phyloP scores from a whole-genome alignment of 2,888 invertebrate genomes.

The Chesias legatella region DNA sequence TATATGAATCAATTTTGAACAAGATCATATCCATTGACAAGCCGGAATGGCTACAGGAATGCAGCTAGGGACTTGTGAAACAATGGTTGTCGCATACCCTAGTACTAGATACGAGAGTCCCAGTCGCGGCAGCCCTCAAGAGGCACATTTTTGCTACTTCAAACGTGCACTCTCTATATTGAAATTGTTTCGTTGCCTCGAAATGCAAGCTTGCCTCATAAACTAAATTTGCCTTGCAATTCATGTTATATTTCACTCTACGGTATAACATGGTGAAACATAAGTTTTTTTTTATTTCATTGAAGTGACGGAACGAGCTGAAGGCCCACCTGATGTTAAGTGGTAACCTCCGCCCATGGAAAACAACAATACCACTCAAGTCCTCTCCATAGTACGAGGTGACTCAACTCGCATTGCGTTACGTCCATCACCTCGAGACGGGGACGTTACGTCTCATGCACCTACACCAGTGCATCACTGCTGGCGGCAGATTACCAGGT shows the following conservation, averaged over 20 bases:
- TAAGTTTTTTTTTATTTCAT: no score
- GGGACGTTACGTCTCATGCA: no score
- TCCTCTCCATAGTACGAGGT: no score
- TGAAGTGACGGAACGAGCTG: no score
- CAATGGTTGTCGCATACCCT: constrained; percentile 10
- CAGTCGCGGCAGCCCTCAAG: constrained; percentile 14
- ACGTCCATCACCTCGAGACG: no score
- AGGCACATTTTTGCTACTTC: constrained; percentile 20
- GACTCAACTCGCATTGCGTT: no score
- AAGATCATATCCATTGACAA: constrained; percentile 11
- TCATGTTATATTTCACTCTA: not conserved
- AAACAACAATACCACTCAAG: no score
- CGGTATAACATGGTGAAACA: constrained; percentile 2
- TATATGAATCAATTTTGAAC: no score
- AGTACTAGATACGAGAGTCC: constrained; percentile 1
- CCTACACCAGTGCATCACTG: no score
- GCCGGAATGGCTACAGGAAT: constrained; percentile 7
- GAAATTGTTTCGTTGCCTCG: constrained; percentile 17
- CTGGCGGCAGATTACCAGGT: no score
- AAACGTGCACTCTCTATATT: constrained; percentile 15
- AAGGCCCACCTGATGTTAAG: no score
- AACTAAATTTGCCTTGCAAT: constrained; percentile 1
- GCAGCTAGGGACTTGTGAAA: constrained; percentile 18
- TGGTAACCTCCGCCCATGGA: no score
- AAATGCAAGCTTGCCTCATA: constrained; percentile 9